A percentile compares a stretch with the other conserved stretches of the same genome.
These are phyloP conservation scores for Takifugu rubripes DNA, from an alignment of 2,797 vertebrate genomes.

Conservation along the genomic window DNA sequence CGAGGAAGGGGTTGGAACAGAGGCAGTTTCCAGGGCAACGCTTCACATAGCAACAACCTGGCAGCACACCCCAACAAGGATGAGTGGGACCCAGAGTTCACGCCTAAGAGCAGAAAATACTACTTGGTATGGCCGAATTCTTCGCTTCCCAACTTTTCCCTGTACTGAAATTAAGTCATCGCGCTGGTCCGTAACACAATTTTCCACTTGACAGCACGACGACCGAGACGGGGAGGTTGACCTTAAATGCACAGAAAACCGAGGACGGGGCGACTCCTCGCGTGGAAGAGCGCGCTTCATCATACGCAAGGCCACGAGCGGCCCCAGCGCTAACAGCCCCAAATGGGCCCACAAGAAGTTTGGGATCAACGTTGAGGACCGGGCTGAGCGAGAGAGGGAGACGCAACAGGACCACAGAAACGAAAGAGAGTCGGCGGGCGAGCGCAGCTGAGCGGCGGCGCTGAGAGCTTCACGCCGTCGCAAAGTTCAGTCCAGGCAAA, in stretches of 20 bases:
- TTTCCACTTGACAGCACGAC: slow-evolving; percentile 78
- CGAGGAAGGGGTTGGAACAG: slow-evolving; percentile 90
- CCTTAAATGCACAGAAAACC: slow-evolving; percentile 78
- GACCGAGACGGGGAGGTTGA: slow-evolving; percentile 85
- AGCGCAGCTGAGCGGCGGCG: slow-evolving; percentile 52
- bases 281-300: slow-evolving; percentile 88
- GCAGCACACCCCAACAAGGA: slow-evolving; percentile 78
- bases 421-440: slow-evolving; percentile 71
- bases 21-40: slow-evolving; percentile 81
- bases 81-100: slow-evolving; percentile 92
- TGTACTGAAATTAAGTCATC: neutral
- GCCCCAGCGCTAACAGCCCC: slow-evolving; percentile 69
- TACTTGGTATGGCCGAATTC: slow-evolving; percentile 82
- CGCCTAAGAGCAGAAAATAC: slow-evolving; percentile 93
- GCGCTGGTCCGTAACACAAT: neutral
- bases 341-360: slow-evolving; percentile 93
- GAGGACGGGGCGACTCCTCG: slow-evolving; percentile 79
- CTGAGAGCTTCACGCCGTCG: slow-evolving; percentile 9
- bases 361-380: slow-evolving; percentile 83
- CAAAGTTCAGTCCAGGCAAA: slow-evolving; percentile 14
- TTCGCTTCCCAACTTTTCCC: neutral
- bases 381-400: slow-evolving; percentile 74
- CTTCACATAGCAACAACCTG: slow-evolving; percentile 72
- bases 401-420: slow-evolving; percentile 82
- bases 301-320: slow-evolving; percentile 80